phyloP scores from a whole-genome alignment of 2,113 vertebrate species.

The Coreoperca whiteheadi region DNA sequence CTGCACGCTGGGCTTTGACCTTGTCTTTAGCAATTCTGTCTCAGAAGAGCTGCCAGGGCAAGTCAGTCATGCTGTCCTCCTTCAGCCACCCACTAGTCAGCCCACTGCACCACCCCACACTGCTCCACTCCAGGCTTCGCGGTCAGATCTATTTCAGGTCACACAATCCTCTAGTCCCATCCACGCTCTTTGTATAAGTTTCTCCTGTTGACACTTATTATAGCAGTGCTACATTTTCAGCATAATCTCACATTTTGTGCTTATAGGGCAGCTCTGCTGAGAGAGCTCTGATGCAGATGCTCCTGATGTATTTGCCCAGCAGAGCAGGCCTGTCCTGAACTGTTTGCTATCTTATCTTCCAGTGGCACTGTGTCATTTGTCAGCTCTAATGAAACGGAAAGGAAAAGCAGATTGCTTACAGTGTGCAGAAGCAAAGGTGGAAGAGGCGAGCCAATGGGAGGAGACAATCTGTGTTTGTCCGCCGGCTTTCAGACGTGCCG shows the following conservation, averaged over 20 bases:
- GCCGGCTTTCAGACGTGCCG: slow-evolving; percentile 25
- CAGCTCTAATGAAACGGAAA: slow-evolving; percentile 76
- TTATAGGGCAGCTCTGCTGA: slow-evolving; percentile 39
- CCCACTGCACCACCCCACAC: slow-evolving; percentile 35
- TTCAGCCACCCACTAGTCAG: slow-evolving; percentile 44
- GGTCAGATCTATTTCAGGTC: slow-evolving; percentile 61
- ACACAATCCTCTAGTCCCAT: slow-evolving; percentile 35
- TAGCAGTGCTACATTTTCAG: slow-evolving; percentile 38
- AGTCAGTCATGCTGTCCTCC: slow-evolving; percentile 60
- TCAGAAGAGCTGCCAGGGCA: slow-evolving; percentile 67
- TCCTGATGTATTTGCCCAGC: slow-evolving; percentile 55
- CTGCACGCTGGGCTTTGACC: slow-evolving; percentile 67
- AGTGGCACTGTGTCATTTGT: slow-evolving; percentile 68
- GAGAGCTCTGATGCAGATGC: slow-evolving; percentile 50
- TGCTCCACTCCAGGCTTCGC: slow-evolving; percentile 20
- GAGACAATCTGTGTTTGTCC: slow-evolving; percentile 55
- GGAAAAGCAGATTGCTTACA: slow-evolving; percentile 47
- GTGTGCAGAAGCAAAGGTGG: slow-evolving; percentile 58
- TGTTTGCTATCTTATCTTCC: slow-evolving; percentile 63
- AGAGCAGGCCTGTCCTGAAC: slow-evolving; percentile 31
- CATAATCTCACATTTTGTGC: slow-evolving; percentile 34
- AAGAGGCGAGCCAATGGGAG: slow-evolving; percentile 25
- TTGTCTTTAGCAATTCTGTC: slow-evolving; percentile 66
- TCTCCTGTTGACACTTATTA: slow-evolving; percentile 48
- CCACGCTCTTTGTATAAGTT: slow-evolving; percentile 17